phyloP scores from a whole-genome alignment of 2,888 invertebrate species.

The Torymus texanus region DNA sequence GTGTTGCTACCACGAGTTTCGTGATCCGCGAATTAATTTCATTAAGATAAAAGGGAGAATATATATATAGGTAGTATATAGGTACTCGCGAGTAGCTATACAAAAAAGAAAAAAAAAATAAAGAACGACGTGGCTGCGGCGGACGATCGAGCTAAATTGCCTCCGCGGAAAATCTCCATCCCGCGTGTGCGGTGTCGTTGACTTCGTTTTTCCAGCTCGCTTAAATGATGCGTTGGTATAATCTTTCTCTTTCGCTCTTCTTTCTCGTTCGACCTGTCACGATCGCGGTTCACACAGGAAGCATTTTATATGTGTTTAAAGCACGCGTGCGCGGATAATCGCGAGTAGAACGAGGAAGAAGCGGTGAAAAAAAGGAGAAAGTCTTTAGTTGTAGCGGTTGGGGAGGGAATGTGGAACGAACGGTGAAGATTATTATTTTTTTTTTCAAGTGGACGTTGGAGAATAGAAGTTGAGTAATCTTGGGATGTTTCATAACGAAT shows the following conservation, averaged over 20 bases:
- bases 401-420: slow-evolving; percentile 23
- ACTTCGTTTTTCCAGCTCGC: background rate
- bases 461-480: too few species aligned
- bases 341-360: background rate
- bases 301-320: slow-evolving; percentile 13
- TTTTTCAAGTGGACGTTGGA: too few species aligned
- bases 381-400: background rate
- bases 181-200: background rate
- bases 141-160: slow-evolving; percentile 28
- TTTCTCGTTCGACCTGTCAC: slow-evolving; percentile 41
- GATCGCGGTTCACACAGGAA: slow-evolving; percentile 47
- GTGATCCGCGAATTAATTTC: slow-evolving; percentile 43
- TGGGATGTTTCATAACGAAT: too few species aligned
- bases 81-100: too few species aligned
- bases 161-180: background rate
- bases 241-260: background rate
- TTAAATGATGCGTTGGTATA: slow-evolving; percentile 1
- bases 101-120: too few species aligned
- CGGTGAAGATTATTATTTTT: too few species aligned
- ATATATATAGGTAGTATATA: too few species aligned
- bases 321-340: slow-evolving; percentile 5
- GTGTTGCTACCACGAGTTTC: slow-evolving; percentile 28
- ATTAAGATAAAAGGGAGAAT: background rate
- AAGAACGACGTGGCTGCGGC: background rate
- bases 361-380: slow-evolving; percentile 16